A percentile compares a stretch with the other conserved stretches of the same genome.
Conservation (phyloP, 1,140 invertebrate genomes). For the Drosophila eugracilis region DNA sequence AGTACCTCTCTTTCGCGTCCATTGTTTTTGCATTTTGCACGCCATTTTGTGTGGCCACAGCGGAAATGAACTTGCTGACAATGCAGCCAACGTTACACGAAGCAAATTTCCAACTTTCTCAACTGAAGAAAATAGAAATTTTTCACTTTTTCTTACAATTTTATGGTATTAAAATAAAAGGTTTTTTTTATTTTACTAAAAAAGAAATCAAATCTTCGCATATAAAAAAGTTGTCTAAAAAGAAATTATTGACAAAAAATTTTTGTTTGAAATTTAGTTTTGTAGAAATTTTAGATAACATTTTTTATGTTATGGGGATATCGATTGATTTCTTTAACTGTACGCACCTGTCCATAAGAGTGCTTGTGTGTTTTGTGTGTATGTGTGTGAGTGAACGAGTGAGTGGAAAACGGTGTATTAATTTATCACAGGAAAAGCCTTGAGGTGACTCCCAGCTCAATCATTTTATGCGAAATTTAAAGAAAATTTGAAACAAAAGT, state of each 20-base stretch:
- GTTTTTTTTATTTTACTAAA: too few relatives aligned
- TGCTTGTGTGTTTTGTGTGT: not conserved
- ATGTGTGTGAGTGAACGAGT: constrained; percentile 3
- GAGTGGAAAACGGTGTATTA: constrained; percentile 39
- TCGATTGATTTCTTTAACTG: not conserved
- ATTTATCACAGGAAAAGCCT: constrained; percentile 37
- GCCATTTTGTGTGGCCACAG: constrained; percentile 51
- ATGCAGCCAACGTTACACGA: constrained; percentile 25
- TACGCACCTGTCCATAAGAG: not conserved
- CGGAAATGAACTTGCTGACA: constrained; percentile 52
- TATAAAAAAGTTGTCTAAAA: too few relatives aligned
- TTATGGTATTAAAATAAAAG: too few relatives aligned
- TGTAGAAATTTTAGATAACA: too few relatives aligned
- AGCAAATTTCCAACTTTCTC: not conserved
- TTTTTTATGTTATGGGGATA: too few relatives aligned
- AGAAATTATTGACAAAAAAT: too few relatives aligned
- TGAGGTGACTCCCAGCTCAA: constrained; percentile 32
- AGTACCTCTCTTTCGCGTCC: not conserved
- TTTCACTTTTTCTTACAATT: too few relatives aligned
- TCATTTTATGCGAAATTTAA: constrained; percentile 23
- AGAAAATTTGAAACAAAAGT: not conserved
- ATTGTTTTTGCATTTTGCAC: constrained; percentile 40
- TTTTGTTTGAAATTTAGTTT: too few relatives aligned
- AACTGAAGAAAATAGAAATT: too few relatives aligned
- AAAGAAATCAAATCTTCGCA: too few relatives aligned